Evolutionary conservation across 2,888 invertebrate genomes (phyloP).

Genomic region (Anaspis maculata): DNA sequence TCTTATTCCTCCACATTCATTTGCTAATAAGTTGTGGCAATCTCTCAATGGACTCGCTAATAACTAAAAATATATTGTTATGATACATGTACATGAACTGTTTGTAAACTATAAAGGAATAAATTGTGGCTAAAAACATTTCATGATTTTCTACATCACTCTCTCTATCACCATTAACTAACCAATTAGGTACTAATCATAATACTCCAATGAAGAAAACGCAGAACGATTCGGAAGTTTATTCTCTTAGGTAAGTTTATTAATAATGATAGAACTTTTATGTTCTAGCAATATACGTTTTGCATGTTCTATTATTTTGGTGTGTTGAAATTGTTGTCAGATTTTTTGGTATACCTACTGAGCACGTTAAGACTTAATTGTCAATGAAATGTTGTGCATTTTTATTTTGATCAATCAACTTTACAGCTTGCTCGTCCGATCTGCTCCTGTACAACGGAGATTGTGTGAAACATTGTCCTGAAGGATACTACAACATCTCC

Average conservation of each 20-base stretch:
- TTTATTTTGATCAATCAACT: conserved; percentile 12
- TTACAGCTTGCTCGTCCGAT: conserved; percentile 58
- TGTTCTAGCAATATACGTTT: too few species aligned
- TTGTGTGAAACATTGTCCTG: conserved; percentile 51
- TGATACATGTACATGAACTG: conserved; percentile 28
- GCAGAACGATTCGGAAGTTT: too few species aligned
- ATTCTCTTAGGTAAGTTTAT: too few species aligned
- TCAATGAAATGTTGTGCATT: too few species aligned
- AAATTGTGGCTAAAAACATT: conserved; percentile 30
- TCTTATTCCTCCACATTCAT: too few species aligned
- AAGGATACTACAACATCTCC: conserved; percentile 29
- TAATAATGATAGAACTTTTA: too few species aligned
- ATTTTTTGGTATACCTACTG: too few species aligned
- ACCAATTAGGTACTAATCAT: too few species aligned
- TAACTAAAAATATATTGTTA: conserved; percentile 23
- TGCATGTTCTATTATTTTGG: conserved; percentile 24
- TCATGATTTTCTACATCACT: conserved; percentile 7
- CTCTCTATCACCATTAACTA: too few species aligned
- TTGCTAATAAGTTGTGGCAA: conserved; percentile 3
- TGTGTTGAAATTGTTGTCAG: conserved; percentile 38
- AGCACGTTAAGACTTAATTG: too few species aligned
- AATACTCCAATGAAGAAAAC: too few species aligned
- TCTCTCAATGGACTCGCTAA: conserved; percentile 23
- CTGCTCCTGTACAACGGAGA: conserved; percentile 52
- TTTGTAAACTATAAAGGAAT: conserved; percentile 33